Evolutionary conservation across 2,113 vertebrate species (phyloP).

Genomic region (Cisticola juncidis): DNA sequence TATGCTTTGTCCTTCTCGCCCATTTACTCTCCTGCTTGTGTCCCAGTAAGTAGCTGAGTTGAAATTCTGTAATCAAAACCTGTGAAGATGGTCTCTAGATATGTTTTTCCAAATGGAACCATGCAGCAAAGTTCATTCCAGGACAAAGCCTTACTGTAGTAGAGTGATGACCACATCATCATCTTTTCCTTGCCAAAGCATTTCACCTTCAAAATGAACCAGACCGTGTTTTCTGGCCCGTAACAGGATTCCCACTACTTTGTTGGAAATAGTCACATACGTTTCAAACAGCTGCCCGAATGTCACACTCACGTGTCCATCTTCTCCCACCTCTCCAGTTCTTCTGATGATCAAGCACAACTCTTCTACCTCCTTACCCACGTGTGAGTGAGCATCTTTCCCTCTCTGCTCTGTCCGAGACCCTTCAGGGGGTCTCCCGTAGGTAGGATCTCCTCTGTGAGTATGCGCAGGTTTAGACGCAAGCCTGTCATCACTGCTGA

Average conservation of each 20-base stretch:
- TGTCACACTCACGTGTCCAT: slow-evolving; percentile 66
- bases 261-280: slow-evolving; percentile 89
- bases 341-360: slow-evolving; percentile 79
- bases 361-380: slow-evolving; percentile 83
- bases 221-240: slow-evolving; percentile 85
- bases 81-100: not conserved
- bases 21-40: not conserved
- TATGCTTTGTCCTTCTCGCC: not conserved
- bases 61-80: not conserved
- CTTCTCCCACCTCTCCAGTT: slow-evolving; percentile 71
- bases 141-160: slow-evolving; percentile 59
- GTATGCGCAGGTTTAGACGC: not conserved
- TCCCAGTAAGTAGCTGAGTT: not conserved
- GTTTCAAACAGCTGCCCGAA: slow-evolving; percentile 86
- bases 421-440: slow-evolving; percentile 83
- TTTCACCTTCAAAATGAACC: slow-evolving; percentile 88
- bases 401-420: slow-evolving; percentile 85
- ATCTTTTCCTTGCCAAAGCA: slow-evolving; percentile 92
- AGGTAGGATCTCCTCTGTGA: slow-evolving; percentile 70
- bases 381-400: slow-evolving; percentile 80
- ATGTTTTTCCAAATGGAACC: not conserved
- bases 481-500: slow-evolving; percentile 70
- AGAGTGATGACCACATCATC: slow-evolving; percentile 82
- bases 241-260: slow-evolving; percentile 87
- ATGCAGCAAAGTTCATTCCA: not conserved